A percentile compares a stretch with the other conserved stretches of the same genome.
Evolutionary conservation across 2,888 invertebrate species (phyloP).

Genomic region (Charanyca ferruginea): DNA sequence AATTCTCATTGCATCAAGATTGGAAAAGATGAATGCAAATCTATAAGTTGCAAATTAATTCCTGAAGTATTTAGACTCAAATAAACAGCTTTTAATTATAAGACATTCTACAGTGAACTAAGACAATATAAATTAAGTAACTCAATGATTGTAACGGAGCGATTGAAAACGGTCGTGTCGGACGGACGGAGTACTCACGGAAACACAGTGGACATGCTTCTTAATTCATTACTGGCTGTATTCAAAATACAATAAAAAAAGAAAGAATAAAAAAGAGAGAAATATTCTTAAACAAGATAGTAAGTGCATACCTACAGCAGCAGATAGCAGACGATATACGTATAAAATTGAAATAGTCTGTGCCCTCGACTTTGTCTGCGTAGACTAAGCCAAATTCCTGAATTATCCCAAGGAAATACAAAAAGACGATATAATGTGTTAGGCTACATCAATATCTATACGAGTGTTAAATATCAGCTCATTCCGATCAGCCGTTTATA

Average conservation of each 20-base stretch:
- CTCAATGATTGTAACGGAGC: constrained; percentile 39
- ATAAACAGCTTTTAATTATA: constrained; percentile 19
- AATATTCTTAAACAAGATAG: neutral
- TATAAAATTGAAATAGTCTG: too few species aligned
- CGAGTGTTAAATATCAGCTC: too few species aligned
- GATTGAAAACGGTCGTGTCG: constrained; percentile 47
- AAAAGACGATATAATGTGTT: too few species aligned
- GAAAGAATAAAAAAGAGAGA: neutral
- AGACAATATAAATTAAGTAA: constrained; percentile 44
- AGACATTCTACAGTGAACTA: constrained; percentile 20
- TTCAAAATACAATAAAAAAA: too few species aligned
- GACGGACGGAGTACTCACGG: constrained; percentile 47
- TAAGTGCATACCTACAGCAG: neutral
- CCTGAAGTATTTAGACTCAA: neutral
- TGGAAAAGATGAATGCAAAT: neutral
- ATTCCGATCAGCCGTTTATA: too few species aligned
- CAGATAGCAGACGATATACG: neutral
- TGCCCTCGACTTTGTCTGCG: too few species aligned
- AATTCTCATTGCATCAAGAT: neutral
- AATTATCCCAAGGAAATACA: too few species aligned
- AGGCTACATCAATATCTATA: too few species aligned
- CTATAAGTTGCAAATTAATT: neutral
- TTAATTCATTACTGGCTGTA: constrained; percentile 21
- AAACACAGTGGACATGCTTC: constrained; percentile 32
- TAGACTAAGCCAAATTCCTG: too few species aligned